These are phyloP conservation scores for Halocynthia aurantium DNA, from an alignment of 23 tunicate genomes.

Conservation along the genomic window DNA sequence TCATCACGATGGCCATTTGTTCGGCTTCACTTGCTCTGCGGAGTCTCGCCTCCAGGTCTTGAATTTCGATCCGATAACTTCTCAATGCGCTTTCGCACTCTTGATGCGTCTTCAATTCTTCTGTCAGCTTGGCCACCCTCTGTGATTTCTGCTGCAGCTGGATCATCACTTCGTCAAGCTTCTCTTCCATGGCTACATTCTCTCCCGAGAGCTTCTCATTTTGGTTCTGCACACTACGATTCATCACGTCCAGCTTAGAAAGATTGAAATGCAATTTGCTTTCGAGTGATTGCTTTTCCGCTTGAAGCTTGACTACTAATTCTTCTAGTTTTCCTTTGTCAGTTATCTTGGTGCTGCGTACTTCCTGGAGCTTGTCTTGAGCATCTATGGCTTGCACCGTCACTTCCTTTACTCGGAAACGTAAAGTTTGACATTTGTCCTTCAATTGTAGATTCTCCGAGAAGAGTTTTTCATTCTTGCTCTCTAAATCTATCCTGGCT, in stretches of 20 bases:
- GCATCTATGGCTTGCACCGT: constrained; percentile 8
- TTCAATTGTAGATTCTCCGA: constrained; percentile 23
- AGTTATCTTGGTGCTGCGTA: not conserved
- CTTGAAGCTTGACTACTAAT: not conserved
- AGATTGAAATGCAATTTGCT: not conserved
- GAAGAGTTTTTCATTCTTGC: constrained; percentile 7
- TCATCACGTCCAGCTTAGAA: not conserved
- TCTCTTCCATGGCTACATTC: not conserved
- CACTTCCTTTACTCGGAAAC: not conserved
- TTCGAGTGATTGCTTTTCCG: constrained; percentile 1
- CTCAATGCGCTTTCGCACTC: not conserved
- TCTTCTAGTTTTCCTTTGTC: constrained; percentile 13
- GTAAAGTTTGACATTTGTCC: constrained; percentile 1
- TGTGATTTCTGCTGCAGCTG: constrained; percentile 2
- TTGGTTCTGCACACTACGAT: not conserved
- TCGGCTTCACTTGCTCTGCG: constrained; percentile 10
- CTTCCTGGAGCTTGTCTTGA: constrained; percentile 15
- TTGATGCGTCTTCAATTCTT: not conserved
- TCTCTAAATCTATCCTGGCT: constrained; percentile 45
- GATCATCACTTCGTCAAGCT: not conserved
- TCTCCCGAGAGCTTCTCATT: not conserved
- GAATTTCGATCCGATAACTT: constrained; percentile 1
- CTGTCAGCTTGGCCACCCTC: constrained; percentile 6
- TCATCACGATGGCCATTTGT: constrained; percentile 1
- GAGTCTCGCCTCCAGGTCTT: constrained; percentile 6